phyloP scores from a whole-genome alignment of 2,113 vertebrate genomes.

The Tretioscincus oriximinensis region DNA sequence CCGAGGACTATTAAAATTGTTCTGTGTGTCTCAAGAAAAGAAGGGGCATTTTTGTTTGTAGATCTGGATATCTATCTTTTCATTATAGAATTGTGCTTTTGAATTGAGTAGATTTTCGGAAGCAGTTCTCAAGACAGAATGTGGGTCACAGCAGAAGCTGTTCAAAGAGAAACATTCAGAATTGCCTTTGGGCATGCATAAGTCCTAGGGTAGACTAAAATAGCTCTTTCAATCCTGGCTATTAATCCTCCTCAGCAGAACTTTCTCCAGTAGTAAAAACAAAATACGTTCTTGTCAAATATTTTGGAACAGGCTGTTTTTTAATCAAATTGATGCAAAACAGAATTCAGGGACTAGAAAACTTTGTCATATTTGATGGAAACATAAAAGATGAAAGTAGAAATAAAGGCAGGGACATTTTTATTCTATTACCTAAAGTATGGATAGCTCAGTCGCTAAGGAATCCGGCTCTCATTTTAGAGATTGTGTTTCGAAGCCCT shows the following conservation, averaged over 20 bases:
- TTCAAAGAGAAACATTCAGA: not conserved
- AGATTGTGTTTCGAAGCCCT: no score
- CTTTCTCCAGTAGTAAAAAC: not conserved
- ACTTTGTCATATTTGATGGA: not conserved
- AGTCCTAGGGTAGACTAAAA: constrained; percentile 2
- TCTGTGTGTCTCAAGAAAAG: not conserved
- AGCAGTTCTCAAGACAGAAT: not conserved
- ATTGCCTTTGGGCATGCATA: constrained; percentile 1
- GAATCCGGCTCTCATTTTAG: no score
- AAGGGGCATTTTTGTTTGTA: not conserved
- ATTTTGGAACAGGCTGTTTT: not conserved
- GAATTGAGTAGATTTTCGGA: not conserved
- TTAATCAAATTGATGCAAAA: not conserved
- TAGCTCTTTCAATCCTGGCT: not conserved
- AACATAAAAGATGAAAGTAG: not conserved
- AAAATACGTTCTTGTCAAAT: not conserved
- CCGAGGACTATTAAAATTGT: not conserved
- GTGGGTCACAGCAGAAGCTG: constrained; percentile 1
- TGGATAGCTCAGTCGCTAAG: no score
- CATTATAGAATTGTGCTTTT: not conserved
- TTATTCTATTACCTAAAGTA: not conserved
- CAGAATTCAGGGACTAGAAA: not conserved
- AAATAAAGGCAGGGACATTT: not conserved
- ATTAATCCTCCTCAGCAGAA: not conserved
- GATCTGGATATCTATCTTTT: not conserved